Base-by-base conservation (phyloP, 2,113 vertebrate species). In the Entosphenus tridentatus region DNA sequence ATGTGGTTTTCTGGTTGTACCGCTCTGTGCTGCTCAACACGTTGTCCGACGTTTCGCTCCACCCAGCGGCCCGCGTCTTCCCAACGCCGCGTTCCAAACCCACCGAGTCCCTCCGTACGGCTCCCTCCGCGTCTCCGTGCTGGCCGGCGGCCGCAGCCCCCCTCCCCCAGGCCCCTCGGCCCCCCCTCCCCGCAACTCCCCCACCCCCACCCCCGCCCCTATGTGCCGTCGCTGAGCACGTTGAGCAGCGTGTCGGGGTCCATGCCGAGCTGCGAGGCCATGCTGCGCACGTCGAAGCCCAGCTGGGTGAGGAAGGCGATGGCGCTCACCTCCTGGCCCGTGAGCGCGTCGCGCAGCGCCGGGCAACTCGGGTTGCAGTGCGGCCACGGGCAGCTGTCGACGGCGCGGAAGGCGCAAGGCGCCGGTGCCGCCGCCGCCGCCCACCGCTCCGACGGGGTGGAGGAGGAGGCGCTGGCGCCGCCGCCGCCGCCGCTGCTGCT, bases 321-420 rank as follows among this genome's bases (percentile, higher is more conserved):
- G 69, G 85, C 75, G 57, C 80, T 84, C 70, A 83, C 77, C 76
- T 86, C 82, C 72, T 82, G 82, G 59, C 82, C 79, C 13, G 82
- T 82, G 72, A 76, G 77, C 72, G 72, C 79, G 69, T 85, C 80
- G 16, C 82, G 77, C 71, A 86, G 75, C 10, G 80, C 76, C 5
- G 84, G 82, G 72, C 85, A 86, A 58, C 82, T 85, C 70, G 85
- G 84, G 76, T 86, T 86, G 74, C 84, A 86, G 72, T 86, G 83
- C 12, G 83, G 83, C 80, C 76, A 78, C 55, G 81, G 83, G 72
- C 85, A 86, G 73, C 72, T 78, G 74, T 86, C 84, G 56, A 86
- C 75, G 55, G 86, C 75, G 72, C 84, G 80, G 72, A 82, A 84
- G 67, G 83, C 80, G 70, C 84, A 86, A 39, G 9, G n/a, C 62